phyloP scores from a whole-genome alignment of 1,140 invertebrate genomes.

The Spodoptera litura region DNA sequence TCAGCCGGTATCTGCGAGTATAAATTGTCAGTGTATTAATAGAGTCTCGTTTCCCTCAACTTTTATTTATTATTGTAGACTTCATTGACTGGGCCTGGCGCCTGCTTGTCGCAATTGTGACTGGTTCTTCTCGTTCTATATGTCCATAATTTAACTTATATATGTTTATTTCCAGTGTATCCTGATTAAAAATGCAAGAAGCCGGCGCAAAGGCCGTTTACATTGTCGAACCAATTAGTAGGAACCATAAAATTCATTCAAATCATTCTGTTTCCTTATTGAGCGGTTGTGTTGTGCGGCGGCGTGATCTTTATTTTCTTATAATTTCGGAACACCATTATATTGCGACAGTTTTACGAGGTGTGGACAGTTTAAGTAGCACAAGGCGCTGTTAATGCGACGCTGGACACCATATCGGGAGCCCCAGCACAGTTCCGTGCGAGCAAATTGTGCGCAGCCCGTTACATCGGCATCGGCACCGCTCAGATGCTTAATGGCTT shows the following conservation, averaged over 20 bases:
- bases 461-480: slow-evolving; percentile 5
- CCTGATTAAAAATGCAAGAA: slow-evolving; percentile 77
- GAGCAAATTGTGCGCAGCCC: slow-evolving; percentile 49
- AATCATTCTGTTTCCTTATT: slow-evolving; percentile 74
- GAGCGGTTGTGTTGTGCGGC: slow-evolving; percentile 61
- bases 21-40: slow-evolving; percentile 60
- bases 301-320: slow-evolving; percentile 63
- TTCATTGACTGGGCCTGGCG: slow-evolving; percentile 76
- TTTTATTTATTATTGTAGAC: slow-evolving; percentile 78
- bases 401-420: slow-evolving; percentile 59
- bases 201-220: slow-evolving; percentile 69
- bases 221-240: slow-evolving; percentile 79
- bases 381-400: slow-evolving; percentile 56
- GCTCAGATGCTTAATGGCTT: slow-evolving; percentile 48
- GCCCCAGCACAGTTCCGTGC: slow-evolving; percentile 32
- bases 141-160: slow-evolving; percentile 75
- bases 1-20: slow-evolving; percentile 40
- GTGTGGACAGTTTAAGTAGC: slow-evolving; percentile 70
- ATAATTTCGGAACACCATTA: slow-evolving; percentile 65
- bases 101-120: slow-evolving; percentile 79
- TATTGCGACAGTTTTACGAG: slow-evolving; percentile 74
- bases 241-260: slow-evolving; percentile 73
- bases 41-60: slow-evolving; percentile 69
- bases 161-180: slow-evolving; percentile 75
- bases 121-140: slow-evolving; percentile 80